These are phyloP conservation scores for Sminthurinus signatus DNA, from an alignment of 1,140 invertebrate genomes.

Conservation along the genomic window DNA sequence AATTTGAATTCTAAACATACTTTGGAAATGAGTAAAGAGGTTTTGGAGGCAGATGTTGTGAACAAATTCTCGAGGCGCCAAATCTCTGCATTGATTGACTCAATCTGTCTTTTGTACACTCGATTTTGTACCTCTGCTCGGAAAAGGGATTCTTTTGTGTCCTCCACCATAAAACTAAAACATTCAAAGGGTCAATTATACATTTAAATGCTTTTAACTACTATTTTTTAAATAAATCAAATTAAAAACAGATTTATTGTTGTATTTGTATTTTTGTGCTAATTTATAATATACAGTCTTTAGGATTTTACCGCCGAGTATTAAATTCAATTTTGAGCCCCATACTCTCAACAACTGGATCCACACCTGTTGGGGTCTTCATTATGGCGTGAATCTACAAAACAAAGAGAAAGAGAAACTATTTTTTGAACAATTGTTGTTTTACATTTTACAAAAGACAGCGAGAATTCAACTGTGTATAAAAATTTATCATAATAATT, in stretches of 20 bases:
- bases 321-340: slow-evolving; percentile 82
- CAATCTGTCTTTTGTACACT: slow-evolving; percentile 75
- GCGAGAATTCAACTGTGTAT: no score
- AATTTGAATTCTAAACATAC: not conserved
- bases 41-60: slow-evolving; percentile 47
- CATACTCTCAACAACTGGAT: slow-evolving; percentile 77
- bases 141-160: slow-evolving; percentile 65
- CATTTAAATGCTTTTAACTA: slow-evolving; percentile 1
- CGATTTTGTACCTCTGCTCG: slow-evolving; percentile 84
- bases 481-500: no score
- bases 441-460: no score
- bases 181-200: slow-evolving; percentile 16
- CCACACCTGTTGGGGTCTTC: slow-evolving; percentile 53
- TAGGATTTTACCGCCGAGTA: slow-evolving; percentile 62
- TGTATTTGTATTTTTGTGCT: no score
- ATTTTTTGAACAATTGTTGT: not conserved
- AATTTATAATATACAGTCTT: no score
- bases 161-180: slow-evolving; percentile 52
- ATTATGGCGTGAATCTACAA: slow-evolving; percentile 49
- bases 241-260: slow-evolving; percentile 5
- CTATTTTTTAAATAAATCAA: not conserved
- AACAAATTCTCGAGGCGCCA: slow-evolving; percentile 64
- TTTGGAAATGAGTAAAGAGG: slow-evolving; percentile 31
- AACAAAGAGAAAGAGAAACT: not conserved
- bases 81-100: slow-evolving; percentile 72